A percentile compares a stretch with the other conserved stretches of the same genome.
These are phyloP conservation scores for Ctenosaura bakeri DNA, from an alignment of 2,797 vertebrate genomes.

Conservation along the genomic window DNA sequence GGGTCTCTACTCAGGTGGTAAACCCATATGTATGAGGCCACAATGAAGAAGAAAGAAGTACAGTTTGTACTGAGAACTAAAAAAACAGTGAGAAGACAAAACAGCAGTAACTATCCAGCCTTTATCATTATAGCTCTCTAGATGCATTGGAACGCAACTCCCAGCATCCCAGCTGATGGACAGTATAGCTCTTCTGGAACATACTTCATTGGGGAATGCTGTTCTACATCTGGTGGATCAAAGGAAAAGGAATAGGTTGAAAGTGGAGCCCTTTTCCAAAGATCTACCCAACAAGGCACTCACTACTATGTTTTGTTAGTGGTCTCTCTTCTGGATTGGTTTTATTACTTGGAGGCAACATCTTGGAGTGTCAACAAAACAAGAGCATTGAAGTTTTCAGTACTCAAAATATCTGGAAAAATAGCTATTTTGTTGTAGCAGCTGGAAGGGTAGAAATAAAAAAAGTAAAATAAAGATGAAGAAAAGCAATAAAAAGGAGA, in stretches of 20 bases:
- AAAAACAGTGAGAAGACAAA: not conserved
- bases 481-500: constrained; percentile 38
- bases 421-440: constrained; percentile 56
- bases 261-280: constrained; percentile 53
- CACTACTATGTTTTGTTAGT: constrained; percentile 69
- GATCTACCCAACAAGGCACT: constrained; percentile 51
- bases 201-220: not conserved
- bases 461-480: constrained; percentile 56
- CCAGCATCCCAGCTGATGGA: not conserved
- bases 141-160: not conserved
- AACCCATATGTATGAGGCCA: no score
- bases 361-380: constrained; percentile 70
- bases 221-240: constrained; percentile 16
- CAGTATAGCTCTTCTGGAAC: not conserved
- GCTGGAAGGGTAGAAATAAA: constrained; percentile 68
- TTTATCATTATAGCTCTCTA: not conserved
- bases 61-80: no score
- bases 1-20: no score
- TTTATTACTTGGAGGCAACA: constrained; percentile 76
- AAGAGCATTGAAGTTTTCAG: constrained; percentile 72
- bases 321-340: constrained; percentile 71
- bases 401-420: constrained; percentile 66
- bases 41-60: no score
- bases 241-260: constrained; percentile 38
- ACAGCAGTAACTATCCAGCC: constrained; percentile 26